phyloP scores from a whole-genome alignment of 2,113 vertebrate genomes.

The Acanthochromis polyacanthus region DNA sequence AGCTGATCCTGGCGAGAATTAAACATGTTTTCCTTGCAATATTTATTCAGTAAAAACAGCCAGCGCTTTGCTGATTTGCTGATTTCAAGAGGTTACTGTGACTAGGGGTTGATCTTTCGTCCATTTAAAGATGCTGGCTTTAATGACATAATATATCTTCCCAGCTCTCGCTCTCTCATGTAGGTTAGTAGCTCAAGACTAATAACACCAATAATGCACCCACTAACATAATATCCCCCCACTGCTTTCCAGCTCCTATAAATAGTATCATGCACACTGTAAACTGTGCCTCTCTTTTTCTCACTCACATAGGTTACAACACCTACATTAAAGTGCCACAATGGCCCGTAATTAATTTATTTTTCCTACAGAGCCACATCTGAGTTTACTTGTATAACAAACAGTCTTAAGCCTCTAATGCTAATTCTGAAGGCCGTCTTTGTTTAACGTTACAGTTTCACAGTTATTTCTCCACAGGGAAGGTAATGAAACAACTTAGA shows the following conservation, averaged over 20 bases:
- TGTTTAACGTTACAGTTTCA: conserved; percentile 35
- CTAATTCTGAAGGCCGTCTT: conserved; percentile 36
- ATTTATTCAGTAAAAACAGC: conserved; percentile 81
- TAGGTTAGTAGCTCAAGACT: conserved; percentile 65
- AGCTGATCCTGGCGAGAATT: conserved; percentile 84
- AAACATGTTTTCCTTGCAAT: conserved; percentile 83
- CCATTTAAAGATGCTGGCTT: conserved; percentile 41
- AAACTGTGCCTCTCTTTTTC: conserved; percentile 20
- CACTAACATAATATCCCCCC: conserved; percentile 43
- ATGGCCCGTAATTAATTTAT: conserved; percentile 22
- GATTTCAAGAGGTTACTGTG: conserved; percentile 38
- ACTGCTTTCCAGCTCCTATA: conserved; percentile 33
- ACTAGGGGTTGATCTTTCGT: conserved; percentile 29
- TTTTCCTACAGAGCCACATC: conserved; percentile 5
- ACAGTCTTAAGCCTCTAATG: conserved; percentile 18
- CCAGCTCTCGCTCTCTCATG: conserved; percentile 16
- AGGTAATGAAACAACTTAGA: conserved; percentile 40
- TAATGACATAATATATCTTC: conserved; percentile 42
- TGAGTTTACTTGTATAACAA: conserved; percentile 25
- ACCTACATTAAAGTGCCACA: conserved; percentile 8
- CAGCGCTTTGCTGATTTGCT: conserved; percentile 40
- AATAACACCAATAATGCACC: conserved; percentile 65
- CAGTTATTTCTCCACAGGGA: conserved; percentile 45
- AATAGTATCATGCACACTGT: conserved; percentile 46
- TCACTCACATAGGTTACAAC: conserved; percentile 17